Base-by-base conservation (phyloP, 2,888 invertebrate species). In the Diarsia brunnea region DNA sequence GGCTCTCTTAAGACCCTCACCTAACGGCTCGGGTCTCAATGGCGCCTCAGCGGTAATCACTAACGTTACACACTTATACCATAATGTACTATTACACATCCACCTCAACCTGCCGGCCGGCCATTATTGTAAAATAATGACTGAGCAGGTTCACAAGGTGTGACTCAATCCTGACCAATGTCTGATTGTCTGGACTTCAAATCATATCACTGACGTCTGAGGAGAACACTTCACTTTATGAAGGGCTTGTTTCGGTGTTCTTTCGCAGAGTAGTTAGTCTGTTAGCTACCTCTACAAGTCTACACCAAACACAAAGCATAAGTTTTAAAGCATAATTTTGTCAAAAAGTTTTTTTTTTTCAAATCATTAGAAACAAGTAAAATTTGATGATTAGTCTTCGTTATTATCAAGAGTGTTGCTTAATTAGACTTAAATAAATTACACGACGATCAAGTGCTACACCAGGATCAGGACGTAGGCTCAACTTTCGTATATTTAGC, bases 401-500 rank as follows among this genome's bases (percentile, higher is more conserved):
- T 24, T 24, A 24, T 24, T 2, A 53, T n/a, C 12, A 24, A 11
- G n/a, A 53, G 12, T 63, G 19, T 45, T 47, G 27, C 27, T 45
- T 31, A 65, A 5, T n/a, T 53, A n/a, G n/a, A n/a, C 51, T 19
- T n/a, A 27, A 64, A 75, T 47, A 38, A 65, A 10, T 21, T 66
- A 27, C 10, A 58, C 27, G 24, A 14, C 21, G 60, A 61, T 75
- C 19, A 45, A 53, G 24, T 47, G 47, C 38, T 70, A 38, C 14
- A 38, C 53, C 51, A 47, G 49, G 65, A 68, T 24, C 68, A 61
- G 60, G 38, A 53, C 63, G 24, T 58, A 58, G 60, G 49, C 77
- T 72, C 58, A 69, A 72, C 70, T 77, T 81, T 78, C 45, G 60
- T 78, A 75, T 63, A 76, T 82, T 77, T 73, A 76, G 68, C 47